Base-by-base conservation (phyloP, 2,888 invertebrate genomes). In the Incurvaria masculella region DNA sequence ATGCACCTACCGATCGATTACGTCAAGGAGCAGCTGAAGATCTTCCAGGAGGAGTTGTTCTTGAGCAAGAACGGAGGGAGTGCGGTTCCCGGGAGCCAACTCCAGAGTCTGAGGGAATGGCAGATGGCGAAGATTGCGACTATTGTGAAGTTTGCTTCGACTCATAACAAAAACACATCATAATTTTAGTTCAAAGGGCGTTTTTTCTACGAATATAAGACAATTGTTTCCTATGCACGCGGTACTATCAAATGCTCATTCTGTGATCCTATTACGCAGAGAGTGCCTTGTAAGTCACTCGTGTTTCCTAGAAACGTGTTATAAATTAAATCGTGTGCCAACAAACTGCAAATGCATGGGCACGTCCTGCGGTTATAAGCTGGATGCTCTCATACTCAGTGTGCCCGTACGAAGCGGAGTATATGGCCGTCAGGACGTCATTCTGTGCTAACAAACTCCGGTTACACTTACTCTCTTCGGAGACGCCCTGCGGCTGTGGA, bases 401-500 rank as follows among this genome's bases (percentile, higher is more conserved):
- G 53, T 93, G 82, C 1, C 96, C 96, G 64, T 90, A 96, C 66
- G 87, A 84, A 19, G 95, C 95, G 52, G 92, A 91, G 69, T 89
- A 93, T 57, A 97, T 87, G 44, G 93, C 93, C 46, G 97, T 86
- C 66, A 95, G 84, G 57, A 85, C 81, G 56, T 94, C 89, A 59
- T 90, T 89, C 65, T 94, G 48, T 55, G n/a, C n/a, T n/a, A n/a
- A n/a, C n/a, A n/a, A n/a, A n/a, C n/a, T n/a, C n/a, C n/a, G n/a
- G n/a, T n/a, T n/a, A n/a, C n/a, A 84, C 89, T 87, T 71, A 93
- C 93, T 91, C 23, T 93, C 91, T 68, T 93, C 93, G 53, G 87
- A 86, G 62, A 92, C 90, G 46, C 92, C 92, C 62, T 87, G 85
- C 1, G 91, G 89, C 61, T 92, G 89, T 10, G 90, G 89, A 65